Conservation (phyloP, 2,113 vertebrate species). For the Theristicus caerulescens region DNA sequence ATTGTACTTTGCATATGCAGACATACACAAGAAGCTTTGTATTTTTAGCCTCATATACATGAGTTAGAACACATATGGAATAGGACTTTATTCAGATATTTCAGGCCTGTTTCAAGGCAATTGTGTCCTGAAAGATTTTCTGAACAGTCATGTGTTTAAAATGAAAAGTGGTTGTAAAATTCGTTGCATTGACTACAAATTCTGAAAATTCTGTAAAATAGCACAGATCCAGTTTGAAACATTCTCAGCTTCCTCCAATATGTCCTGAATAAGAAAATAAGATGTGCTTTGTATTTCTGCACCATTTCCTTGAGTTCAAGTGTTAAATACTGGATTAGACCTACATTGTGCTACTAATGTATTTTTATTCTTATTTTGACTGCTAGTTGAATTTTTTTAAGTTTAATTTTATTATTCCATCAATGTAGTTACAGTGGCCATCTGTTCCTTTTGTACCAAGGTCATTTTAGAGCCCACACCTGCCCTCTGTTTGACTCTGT, state of each 20-base stretch:
- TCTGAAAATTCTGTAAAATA: not conserved
- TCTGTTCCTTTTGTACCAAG: not conserved
- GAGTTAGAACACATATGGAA: not conserved
- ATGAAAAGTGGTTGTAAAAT: not conserved
- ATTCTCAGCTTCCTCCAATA: not conserved
- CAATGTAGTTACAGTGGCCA: not conserved
- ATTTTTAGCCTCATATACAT: not conserved
- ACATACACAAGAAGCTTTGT: not conserved
- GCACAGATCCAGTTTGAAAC: not conserved
- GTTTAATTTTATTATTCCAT: not conserved
- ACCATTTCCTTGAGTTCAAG: not conserved
- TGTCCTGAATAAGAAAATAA: not conserved
- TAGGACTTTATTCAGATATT: not conserved
- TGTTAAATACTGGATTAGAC: not conserved
- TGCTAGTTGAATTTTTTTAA: not conserved
- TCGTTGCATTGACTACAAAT: not conserved
- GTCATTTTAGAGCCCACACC: not conserved
- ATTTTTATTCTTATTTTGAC: not conserved
- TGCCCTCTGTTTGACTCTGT: not conserved
- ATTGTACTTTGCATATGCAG: not conserved
- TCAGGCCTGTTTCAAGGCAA: not conserved
- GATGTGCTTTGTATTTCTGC: not conserved
- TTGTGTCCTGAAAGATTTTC: not conserved
- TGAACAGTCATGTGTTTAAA: not conserved
- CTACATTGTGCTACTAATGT: not conserved